Percentiles rank a stretch among this genome's conserved stretches.
phyloP scores from a whole-genome alignment of 2,113 vertebrate genomes.

The Aphyosemion australe region DNA sequence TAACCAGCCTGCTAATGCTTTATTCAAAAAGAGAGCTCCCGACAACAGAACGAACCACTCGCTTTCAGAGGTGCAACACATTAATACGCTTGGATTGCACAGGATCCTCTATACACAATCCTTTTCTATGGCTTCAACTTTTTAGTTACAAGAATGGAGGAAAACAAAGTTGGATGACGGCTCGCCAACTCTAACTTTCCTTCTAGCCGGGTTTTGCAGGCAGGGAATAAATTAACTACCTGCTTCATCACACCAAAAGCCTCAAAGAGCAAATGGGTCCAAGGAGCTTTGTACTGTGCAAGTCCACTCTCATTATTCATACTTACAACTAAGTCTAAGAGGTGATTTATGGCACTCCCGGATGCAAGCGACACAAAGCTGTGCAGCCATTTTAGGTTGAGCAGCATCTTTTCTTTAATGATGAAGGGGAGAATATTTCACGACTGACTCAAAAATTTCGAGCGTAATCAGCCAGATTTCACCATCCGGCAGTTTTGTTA shows the following conservation, averaged over 20 bases:
- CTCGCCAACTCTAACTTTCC: constrained; percentile 8
- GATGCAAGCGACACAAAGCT: constrained; percentile 8
- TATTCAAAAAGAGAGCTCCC: constrained; percentile 36
- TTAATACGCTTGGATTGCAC: constrained; percentile 28
- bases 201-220: constrained; percentile 1
- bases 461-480: constrained; percentile 27
- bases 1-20: constrained; percentile 57
- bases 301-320: constrained; percentile 12
- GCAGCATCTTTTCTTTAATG: constrained; percentile 31
- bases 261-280: constrained; percentile 8
- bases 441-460: constrained; percentile 5
- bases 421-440: constrained; percentile 49
- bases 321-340: neutral
- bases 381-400: constrained; percentile 20
- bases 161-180: neutral
- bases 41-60: constrained; percentile 49
- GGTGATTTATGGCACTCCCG: constrained; percentile 48
- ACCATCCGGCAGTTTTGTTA: neutral
- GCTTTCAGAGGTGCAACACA: constrained; percentile 32
- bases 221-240: constrained; percentile 38
- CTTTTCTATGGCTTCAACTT: constrained; percentile 8
- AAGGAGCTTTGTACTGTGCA: neutral
- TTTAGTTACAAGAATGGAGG: constrained; percentile 5
- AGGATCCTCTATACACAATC: neutral
- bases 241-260: constrained; percentile 28